These are phyloP conservation scores for cattle (Bos taurus) DNA, from an alignment of 2,113 vertebrate species.

Conservation along the genomic window ARS-UCD2.0 NC_037332.1:115682501-115683000, in stretches of 20 bases:
- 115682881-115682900: neutral
- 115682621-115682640: rapidly evolving
- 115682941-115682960: neutral
- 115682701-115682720: neutral
- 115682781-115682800: neutral
- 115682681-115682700: neutral
- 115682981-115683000: neutral
- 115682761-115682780: rapidly evolving
- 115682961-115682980: neutral
- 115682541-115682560: neutral
- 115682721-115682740: rapidly evolving
- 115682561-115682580: rapidly evolving
- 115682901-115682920: neutral
- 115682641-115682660: neutral
- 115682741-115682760: rapidly evolving
- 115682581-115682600: neutral
- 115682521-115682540: neutral
- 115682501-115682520: neutral
- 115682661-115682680: neutral
- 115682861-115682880: neutral
- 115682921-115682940: neutral
- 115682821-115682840: neutral
- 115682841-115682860: rapidly evolving
- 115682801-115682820: rapidly evolving
- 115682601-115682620: neutral